Percentiles rank a stretch among this genome's conserved stretches.
These are phyloP conservation scores for Philopedon plagiatum DNA, from an alignment of 2,888 invertebrate species.

Conservation along the genomic window DNA sequence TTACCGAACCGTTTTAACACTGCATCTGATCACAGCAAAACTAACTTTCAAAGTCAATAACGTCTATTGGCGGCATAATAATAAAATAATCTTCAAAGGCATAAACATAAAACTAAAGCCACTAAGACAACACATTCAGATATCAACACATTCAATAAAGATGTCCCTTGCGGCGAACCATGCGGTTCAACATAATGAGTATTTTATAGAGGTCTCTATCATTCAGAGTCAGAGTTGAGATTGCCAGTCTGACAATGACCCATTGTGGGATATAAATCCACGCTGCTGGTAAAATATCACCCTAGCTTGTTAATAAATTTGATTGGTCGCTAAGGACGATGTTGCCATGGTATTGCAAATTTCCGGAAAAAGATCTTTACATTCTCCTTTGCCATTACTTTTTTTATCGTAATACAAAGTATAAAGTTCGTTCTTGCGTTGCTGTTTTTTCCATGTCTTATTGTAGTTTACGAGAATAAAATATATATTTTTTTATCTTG, in stretches of 20 bases:
- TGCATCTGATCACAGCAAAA: not conserved
- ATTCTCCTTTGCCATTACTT: too few relatives aligned
- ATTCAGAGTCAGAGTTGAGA: conserved; percentile 53
- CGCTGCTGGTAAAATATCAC: conserved; percentile 35
- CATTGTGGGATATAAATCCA: conserved; percentile 55
- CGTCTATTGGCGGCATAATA: conserved; percentile 27
- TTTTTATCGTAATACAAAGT: too few relatives aligned
- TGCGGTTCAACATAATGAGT: conserved; percentile 52
- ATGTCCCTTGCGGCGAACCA: conserved; percentile 50
- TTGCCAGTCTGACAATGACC: conserved; percentile 53
- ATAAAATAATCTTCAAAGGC: conserved; percentile 42
- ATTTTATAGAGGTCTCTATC: conserved; percentile 55
- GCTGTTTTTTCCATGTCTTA: too few relatives aligned
- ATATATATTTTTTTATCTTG: too few relatives aligned
- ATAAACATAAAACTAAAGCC: conserved; percentile 46
- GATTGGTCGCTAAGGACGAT: conserved; percentile 11
- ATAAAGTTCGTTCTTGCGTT: too few relatives aligned
- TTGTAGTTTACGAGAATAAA: too few relatives aligned
- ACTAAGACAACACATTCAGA: conserved; percentile 47
- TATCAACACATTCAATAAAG: conserved; percentile 52
- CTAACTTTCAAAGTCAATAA: conserved; percentile 7
- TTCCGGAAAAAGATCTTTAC: too few relatives aligned
- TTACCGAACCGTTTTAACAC: too few relatives aligned
- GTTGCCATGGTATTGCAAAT: conserved; percentile 12
- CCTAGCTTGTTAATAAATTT: conserved; percentile 44